Evolutionary conservation across 2,797 vertebrate species (phyloP).

Genomic region (Loris lydekkerianus): DNA sequence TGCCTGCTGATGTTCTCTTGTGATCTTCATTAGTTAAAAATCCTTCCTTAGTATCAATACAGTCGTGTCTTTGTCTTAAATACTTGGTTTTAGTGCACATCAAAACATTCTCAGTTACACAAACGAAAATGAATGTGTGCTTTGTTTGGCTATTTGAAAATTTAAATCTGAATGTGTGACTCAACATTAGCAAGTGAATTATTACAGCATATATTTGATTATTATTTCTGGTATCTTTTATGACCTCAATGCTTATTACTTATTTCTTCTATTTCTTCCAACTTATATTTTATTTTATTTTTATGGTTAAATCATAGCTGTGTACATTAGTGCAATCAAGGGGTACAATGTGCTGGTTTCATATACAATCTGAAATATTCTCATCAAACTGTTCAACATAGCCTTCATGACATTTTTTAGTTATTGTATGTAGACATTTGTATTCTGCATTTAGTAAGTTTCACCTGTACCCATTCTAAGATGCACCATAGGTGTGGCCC

Average conservation of each 20-base stretch:
- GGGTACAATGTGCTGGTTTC: too few species aligned
- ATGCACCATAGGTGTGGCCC: too few species aligned
- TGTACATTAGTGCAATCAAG: too few species aligned
- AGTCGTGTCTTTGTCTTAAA: not conserved
- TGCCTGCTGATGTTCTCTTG: not conserved
- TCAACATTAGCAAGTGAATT: not conserved
- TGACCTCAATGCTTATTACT: not conserved
- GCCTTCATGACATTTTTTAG: too few species aligned
- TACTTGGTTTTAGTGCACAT: not conserved
- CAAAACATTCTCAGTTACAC: not conserved
- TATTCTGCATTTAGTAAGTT: too few species aligned
- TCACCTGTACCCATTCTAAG: too few species aligned
- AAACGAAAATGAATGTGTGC: not conserved
- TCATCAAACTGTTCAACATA: too few species aligned
- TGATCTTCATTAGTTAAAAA: not conserved
- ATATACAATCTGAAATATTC: too few species aligned
- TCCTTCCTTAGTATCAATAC: not conserved
- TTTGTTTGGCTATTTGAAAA: constrained; percentile 28
- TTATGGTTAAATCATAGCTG: too few species aligned
- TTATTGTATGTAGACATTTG: too few species aligned
- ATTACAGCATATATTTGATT: not conserved
- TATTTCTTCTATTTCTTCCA: constrained; percentile 28
- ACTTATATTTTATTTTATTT: not conserved
- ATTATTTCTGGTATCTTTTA: not conserved
- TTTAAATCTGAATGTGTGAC: not conserved